Conservation (phyloP, 2,113 vertebrate genomes). For the Brachyhypopomus gauderio region DNA sequence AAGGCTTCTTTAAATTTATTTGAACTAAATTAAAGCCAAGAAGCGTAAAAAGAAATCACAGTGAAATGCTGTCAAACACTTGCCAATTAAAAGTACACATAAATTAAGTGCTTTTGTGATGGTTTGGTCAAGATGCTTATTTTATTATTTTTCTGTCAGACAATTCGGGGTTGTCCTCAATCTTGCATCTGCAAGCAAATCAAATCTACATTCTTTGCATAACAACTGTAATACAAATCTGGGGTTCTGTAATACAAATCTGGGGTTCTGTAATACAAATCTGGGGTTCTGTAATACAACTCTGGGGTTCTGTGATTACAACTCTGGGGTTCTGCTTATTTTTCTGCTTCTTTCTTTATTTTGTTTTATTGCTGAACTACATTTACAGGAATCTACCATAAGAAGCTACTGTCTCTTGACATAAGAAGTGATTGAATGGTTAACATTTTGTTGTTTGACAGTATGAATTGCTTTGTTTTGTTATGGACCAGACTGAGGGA, state of each 20-base stretch:
- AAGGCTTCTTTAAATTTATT: too few species aligned
- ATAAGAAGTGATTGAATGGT: not conserved
- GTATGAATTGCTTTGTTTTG: not conserved
- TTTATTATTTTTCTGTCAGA: slow-evolving; percentile 2
- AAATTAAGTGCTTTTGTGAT: not conserved
- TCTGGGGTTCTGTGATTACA: slow-evolving; percentile 6
- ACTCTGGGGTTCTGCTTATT: slow-evolving; percentile 1
- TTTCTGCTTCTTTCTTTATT: not conserved
- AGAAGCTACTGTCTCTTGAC: not conserved
- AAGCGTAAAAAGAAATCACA: not conserved
- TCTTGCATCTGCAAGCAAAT: slow-evolving; percentile 32
- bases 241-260: slow-evolving; percentile 18
- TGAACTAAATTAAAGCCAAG: slow-evolving; percentile 7
- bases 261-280: not conserved
- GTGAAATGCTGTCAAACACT: not conserved
- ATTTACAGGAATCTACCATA: slow-evolving; percentile 8
- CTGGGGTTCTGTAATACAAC: slow-evolving; percentile 5
- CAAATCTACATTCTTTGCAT: slow-evolving; percentile 30
- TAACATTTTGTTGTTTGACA: not conserved
- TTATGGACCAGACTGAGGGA: slow-evolving; percentile 1
- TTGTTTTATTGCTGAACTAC: slow-evolving; percentile 3
- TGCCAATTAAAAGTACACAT: slow-evolving; percentile 8
- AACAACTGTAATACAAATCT: slow-evolving; percentile 18
- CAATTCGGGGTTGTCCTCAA: not conserved
- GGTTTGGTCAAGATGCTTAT: slow-evolving; percentile 18